Evolutionary conservation across 2,797 vertebrate genomes (phyloP).

Genomic region (Craterocephalus amniculus): DNA sequence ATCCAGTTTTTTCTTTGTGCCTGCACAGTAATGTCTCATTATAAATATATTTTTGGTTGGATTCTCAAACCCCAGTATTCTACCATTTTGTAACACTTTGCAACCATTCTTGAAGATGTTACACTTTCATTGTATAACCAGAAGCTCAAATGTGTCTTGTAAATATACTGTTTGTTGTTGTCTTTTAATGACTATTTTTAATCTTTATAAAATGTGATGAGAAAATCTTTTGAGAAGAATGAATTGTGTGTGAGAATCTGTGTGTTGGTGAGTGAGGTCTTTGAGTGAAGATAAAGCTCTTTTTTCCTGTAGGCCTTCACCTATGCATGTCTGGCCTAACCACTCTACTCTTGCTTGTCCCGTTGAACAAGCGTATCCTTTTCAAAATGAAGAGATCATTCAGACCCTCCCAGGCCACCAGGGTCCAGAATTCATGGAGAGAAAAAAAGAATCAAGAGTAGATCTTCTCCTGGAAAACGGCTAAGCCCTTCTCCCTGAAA

Average conservation of each 20-base stretch:
- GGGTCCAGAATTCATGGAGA: not conserved
- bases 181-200: not conserved
- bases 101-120: not conserved
- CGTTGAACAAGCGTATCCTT: no score
- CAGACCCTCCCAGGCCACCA: not conserved
- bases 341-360: no score
- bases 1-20: conserved; percentile 43
- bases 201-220: not conserved
- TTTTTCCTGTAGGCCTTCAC: not conserved
- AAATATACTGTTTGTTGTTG: not conserved
- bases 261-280: not conserved
- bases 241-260: not conserved
- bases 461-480: not conserved
- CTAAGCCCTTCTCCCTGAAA: not conserved
- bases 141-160: not conserved
- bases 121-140: not conserved
- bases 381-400: not conserved
- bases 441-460: not conserved
- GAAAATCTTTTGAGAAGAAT: not conserved
- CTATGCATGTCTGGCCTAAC: no score
- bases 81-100: conserved; percentile 1
- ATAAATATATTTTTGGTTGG: conserved; percentile 31
- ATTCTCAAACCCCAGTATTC: conserved; percentile 1
- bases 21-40: conserved; percentile 32
- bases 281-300: not conserved